These are phyloP conservation scores for Tupaia chinensis DNA, from an alignment of 2,113 vertebrate genomes.

Conservation along the genomic window DNA sequence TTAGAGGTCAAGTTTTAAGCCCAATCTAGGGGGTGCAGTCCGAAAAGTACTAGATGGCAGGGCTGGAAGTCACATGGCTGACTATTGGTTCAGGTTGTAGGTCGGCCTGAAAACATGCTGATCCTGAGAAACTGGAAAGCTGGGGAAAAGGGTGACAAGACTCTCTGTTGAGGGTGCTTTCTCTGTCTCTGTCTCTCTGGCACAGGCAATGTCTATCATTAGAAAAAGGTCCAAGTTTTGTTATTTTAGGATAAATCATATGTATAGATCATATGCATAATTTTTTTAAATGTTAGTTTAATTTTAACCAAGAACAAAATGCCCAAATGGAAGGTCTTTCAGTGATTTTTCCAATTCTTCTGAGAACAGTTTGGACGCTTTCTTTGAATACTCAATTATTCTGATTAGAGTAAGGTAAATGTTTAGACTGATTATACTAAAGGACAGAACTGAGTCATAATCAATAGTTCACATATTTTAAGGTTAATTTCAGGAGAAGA, in stretches of 20 bases:
- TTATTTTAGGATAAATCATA: constrained; percentile 68
- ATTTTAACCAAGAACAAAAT: constrained; percentile 70
- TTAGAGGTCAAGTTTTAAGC: not conserved
- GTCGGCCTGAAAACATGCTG: no score
- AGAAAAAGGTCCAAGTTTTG: constrained; percentile 55
- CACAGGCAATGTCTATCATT: no score
- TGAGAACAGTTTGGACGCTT: constrained; percentile 44
- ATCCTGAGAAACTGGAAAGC: no score
- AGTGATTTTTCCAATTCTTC: constrained; percentile 54
- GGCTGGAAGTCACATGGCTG: no score
- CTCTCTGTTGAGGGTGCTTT: no score
- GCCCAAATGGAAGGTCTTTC: constrained; percentile 45
- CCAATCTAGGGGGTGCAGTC: no score
- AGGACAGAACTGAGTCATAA: constrained; percentile 37
- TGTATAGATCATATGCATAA: constrained; percentile 8
- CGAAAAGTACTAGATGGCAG: no score
- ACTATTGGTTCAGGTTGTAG: no score
- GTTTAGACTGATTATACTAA: constrained; percentile 29
- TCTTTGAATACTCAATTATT: constrained; percentile 36
- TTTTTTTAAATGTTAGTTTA: constrained; percentile 43
- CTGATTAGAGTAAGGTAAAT: constrained; percentile 36
- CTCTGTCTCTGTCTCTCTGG: no score
- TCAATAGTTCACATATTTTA: constrained; percentile 39
- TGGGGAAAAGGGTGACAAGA: no score
- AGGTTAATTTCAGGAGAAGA: constrained; percentile 1